Evolutionary conservation across 2,888 invertebrate species (phyloP).

Genomic region (Esperia sulphurella): DNA sequence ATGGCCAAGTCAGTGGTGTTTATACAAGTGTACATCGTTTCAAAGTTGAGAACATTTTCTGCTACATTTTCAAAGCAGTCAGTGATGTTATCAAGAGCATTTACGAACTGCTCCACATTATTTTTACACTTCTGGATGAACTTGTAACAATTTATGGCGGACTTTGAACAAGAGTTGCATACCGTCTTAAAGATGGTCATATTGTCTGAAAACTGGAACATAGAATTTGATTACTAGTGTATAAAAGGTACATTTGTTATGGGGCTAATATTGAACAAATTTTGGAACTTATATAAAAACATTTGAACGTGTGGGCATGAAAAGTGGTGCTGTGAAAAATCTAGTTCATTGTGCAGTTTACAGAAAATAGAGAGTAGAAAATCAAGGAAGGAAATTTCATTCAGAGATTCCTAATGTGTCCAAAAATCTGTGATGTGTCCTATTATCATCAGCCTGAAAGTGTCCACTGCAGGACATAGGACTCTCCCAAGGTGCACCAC

Average conservation of each 20-base stretch:
- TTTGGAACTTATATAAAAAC: not conserved
- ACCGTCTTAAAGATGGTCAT: not conserved
- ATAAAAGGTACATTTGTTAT: not conserved
- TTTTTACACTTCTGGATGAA: conserved; percentile 2
- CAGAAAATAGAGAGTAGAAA: too few species aligned
- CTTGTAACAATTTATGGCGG: not conserved
- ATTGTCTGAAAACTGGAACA: conserved; percentile 4
- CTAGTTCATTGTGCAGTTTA: too few species aligned
- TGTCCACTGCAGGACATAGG: too few species aligned
- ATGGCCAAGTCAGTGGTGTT: conserved; percentile 3
- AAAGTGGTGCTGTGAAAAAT: too few species aligned
- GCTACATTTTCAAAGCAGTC: conserved; percentile 5
- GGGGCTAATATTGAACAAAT: not conserved
- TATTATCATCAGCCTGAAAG: too few species aligned
- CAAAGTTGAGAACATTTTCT: not conserved
- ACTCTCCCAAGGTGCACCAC: too few species aligned
- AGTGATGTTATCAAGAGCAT: conserved; percentile 1
- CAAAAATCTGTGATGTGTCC: too few species aligned
- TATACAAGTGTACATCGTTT: conserved; percentile 6
- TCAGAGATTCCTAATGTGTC: too few species aligned
- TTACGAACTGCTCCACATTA: not conserved
- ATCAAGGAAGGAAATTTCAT: too few species aligned
- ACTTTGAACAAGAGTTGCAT: not conserved
- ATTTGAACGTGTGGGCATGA: too few species aligned
- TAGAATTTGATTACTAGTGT: not conserved